Evolutionary conservation across 2,888 invertebrate species (phyloP), one percentile per base, ranked within the genome.

Genomic region (Pollenia amentaria): DNA sequence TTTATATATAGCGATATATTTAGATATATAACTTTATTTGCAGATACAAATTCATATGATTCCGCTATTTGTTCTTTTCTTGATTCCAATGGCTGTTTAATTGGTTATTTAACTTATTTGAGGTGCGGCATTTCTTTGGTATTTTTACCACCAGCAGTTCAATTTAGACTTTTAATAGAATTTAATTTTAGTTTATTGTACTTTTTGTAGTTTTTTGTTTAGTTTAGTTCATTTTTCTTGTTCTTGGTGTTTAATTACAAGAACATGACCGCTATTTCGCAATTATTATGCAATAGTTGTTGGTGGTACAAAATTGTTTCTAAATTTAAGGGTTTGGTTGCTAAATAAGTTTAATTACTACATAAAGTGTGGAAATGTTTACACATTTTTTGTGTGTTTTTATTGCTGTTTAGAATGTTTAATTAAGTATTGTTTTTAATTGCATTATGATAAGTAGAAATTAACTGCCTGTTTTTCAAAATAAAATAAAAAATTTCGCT

Each of bases 101-200:
- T 76, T 83, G 48, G 76, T 76, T 70, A 51, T 7, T 55, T 48
- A 77, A 80, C 77, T 69, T 69, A 72, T 16, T 57, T 48, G 38
- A 76, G 86, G 86, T 80, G 86, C 76, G 86, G 86, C 86, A 51
- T 80, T 87, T 65, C 69, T 76, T 79, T 70, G 64, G 42, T 55
- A 12, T 53, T 29, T 38, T 48, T 14, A 69, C 38, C 73, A 62
- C 40, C 42, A 48, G 78, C 38, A 21, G 3, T 42, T 60, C 16
- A 48, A 16, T 42, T 21, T 42, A 46, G 48, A 9, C 4, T 40
- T 62, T n/a, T 40, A 4, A 40, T 38, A 10, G 14, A 62, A 40
- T 77, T 44, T 44, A 29, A 12, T 42, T 75, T 60, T 67, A 29
- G 29, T 57, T 51, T 44, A 12, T 42, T 69, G 48, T 60, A 29